A percentile compares a stretch with the other conserved stretches of the same genome.
Conservation (phyloP, 1,140 invertebrate species). For the Cherax quadricarinatus region DNA sequence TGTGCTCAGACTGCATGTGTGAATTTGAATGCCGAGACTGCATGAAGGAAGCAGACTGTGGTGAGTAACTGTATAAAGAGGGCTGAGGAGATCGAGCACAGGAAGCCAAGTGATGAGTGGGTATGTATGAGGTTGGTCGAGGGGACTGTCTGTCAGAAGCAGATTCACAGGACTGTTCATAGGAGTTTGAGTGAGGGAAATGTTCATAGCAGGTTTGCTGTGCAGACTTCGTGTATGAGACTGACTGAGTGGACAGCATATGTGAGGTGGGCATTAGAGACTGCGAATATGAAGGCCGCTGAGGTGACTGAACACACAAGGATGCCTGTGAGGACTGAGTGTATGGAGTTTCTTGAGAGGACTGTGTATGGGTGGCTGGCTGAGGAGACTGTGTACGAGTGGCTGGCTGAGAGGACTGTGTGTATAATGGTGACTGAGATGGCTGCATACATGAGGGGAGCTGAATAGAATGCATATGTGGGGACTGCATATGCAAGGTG, state of each 20-base stretch:
- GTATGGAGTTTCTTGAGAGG: not conserved
- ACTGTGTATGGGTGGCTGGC: not conserved
- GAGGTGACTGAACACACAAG: slow-evolving; percentile 15
- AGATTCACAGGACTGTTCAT: not conserved
- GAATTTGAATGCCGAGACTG: slow-evolving; percentile 20
- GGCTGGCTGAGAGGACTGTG: not conserved
- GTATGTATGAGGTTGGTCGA: not conserved
- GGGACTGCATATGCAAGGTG: not conserved
- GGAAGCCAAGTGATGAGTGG: not conserved
- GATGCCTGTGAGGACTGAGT: slow-evolving; percentile 8
- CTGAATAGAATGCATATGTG: not conserved
- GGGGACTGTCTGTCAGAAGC: not conserved
- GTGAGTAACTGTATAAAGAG: not conserved
- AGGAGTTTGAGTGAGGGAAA: not conserved
- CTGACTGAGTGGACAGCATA: slow-evolving; percentile 5
- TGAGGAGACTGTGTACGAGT: slow-evolving; percentile 6
- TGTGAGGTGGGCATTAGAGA: not conserved
- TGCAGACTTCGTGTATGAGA: not conserved
- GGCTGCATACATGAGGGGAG: not conserved
- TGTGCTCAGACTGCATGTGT: not conserved
- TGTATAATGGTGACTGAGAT: not conserved
- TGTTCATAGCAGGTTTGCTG: slow-evolving; percentile 31
- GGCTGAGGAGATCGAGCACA: slow-evolving; percentile 3
- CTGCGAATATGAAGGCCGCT: not conserved
- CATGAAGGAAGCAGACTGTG: not conserved